A percentile compares a stretch with the other conserved stretches of the same genome.
phyloP scores from a whole-genome alignment of 2,113 vertebrate genomes.

The Burhinus oedicnemus region DNA sequence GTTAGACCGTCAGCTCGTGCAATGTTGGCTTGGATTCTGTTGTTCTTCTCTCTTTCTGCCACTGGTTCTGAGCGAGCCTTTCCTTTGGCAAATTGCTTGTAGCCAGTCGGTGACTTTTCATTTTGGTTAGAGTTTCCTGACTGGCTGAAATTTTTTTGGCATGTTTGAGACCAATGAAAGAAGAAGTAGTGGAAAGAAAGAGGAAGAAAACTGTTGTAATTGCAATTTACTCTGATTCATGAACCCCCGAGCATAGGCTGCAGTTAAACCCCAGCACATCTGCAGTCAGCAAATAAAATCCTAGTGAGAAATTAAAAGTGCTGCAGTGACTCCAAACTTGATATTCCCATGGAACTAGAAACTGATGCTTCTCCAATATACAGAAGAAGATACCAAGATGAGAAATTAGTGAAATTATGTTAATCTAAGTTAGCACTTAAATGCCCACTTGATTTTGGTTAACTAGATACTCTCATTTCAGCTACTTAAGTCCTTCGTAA shows the following conservation, averaged over 20 bases:
- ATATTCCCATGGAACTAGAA: background rate
- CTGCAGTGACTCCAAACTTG: background rate
- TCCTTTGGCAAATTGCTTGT: background rate
- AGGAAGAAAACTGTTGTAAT: background rate
- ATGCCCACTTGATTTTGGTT: background rate
- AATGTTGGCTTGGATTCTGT: background rate
- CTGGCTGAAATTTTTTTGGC: background rate
- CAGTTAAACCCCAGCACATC: background rate
- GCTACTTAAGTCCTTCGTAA: background rate
- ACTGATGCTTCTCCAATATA: background rate
- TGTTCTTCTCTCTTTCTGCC: background rate
- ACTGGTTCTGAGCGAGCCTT: background rate
- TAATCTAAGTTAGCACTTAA: conserved; percentile 8
- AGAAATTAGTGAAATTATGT: background rate
- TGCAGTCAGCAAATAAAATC: conserved; percentile 20
- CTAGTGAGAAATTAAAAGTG: conserved; percentile 37
- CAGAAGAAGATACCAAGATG: background rate
- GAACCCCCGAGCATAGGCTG: background rate
- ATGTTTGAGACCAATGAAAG: background rate
- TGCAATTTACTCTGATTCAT: background rate
- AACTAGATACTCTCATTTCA: background rate
- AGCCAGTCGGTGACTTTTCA: background rate
- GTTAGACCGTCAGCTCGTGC: background rate
- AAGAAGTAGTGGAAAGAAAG: background rate
- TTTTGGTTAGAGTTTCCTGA: background rate